Evolutionary conservation across 2,797 vertebrate genomes (phyloP).

Genomic region (Pelobates cultripes): DNA sequence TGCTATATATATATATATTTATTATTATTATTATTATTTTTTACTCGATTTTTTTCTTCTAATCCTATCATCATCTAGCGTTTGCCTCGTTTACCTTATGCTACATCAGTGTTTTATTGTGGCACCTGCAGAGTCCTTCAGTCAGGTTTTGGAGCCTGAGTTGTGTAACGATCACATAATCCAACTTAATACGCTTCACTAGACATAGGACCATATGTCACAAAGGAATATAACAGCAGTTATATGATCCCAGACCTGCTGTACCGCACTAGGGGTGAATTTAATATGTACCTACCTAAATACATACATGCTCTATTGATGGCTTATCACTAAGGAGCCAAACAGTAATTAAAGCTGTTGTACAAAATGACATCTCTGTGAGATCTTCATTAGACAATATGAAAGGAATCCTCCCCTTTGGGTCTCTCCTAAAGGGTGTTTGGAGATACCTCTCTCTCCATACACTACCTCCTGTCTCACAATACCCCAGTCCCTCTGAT

Average conservation of each 20-base stretch:
- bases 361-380: too few relatives aligned
- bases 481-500: too few relatives aligned
- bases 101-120: neutral
- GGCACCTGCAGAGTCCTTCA: neutral
- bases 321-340: too few relatives aligned
- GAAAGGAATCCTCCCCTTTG: too few relatives aligned
- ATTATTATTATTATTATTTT: too few relatives aligned
- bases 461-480: too few relatives aligned
- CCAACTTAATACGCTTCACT: neutral
- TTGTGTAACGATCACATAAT: constrained; percentile 1
- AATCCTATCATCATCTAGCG: neutral
- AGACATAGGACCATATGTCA: neutral
- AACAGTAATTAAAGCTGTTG: too few relatives aligned
- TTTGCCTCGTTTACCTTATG: neutral
- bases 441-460: too few relatives aligned
- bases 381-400: too few relatives aligned
- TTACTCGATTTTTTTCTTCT: neutral
- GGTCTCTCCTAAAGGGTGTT: too few relatives aligned
- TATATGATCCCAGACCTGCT: neutral
- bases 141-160: neutral
- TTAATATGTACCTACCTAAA: neutral
- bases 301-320: neutral
- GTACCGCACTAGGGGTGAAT: too few relatives aligned
- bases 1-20: too few relatives aligned
- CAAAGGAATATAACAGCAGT: neutral